A percentile compares a stretch with the other conserved stretches of the same genome.
Conservation (phyloP, 2,888 invertebrate species). For the Empis livida region DNA sequence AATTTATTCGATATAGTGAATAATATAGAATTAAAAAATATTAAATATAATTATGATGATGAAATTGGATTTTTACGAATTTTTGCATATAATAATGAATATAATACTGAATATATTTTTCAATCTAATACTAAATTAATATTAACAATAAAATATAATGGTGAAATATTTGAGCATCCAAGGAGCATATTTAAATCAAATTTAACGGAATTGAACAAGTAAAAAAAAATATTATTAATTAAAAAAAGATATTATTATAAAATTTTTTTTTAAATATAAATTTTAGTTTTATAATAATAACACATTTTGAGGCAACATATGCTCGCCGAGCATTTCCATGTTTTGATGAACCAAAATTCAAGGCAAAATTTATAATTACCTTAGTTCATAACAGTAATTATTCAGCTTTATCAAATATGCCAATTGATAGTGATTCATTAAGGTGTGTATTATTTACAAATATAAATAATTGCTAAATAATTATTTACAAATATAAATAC, state of each 20-base stretch:
- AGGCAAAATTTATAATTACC: constrained; percentile 47
- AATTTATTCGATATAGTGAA: constrained; percentile 13
- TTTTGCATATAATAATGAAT: constrained; percentile 20
- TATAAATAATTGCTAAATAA: too few relatives aligned
- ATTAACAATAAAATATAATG: constrained; percentile 42
- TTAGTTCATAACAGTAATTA: constrained; percentile 38
- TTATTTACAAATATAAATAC: too few relatives aligned
- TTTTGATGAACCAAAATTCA: constrained; percentile 55
- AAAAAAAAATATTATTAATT: too few relatives aligned
- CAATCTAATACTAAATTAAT: constrained; percentile 23
- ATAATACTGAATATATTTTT: constrained; percentile 22
- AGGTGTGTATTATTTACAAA: too few relatives aligned
- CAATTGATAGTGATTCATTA: constrained; percentile 7
- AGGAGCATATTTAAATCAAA: constrained; percentile 51
- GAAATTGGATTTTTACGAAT: constrained; percentile 20
- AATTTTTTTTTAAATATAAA: background rate
- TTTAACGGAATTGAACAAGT: constrained; percentile 28
- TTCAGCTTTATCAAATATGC: constrained; percentile 39
- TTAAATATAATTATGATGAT: constrained; percentile 20
- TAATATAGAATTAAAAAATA: constrained; percentile 17
- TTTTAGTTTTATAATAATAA: constrained; percentile 41
- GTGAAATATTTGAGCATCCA: constrained; percentile 43
- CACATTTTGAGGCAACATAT: constrained; percentile 48
- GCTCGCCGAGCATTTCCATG: constrained; percentile 56
- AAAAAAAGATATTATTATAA: too few relatives aligned